Evolutionary conservation across 2,113 vertebrate genomes (phyloP).

Genomic region (Corydoras sp.): DNA sequence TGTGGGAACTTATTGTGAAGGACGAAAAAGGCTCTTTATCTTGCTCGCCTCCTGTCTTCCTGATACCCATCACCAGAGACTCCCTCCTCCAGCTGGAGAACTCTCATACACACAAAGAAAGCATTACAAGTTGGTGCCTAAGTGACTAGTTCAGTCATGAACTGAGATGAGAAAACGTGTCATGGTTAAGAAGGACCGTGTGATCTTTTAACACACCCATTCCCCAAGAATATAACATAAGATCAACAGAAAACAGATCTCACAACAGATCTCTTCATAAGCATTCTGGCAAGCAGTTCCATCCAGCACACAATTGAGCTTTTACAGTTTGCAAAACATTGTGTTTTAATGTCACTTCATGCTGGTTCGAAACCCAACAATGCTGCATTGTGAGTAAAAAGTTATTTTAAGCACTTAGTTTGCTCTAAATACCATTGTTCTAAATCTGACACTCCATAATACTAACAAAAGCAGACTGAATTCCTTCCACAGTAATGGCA

Average conservation of each 20-base stretch:
- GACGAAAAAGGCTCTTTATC: conserved; percentile 31
- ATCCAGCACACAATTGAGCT: background rate
- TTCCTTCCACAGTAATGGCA: too few relatives aligned
- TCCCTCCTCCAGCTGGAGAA: conserved; percentile 19
- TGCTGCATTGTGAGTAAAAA: too few relatives aligned
- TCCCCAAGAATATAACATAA: conserved; percentile 29
- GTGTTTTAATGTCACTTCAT: background rate
- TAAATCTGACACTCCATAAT: too few relatives aligned
- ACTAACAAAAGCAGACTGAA: too few relatives aligned
- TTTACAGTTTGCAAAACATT: background rate
- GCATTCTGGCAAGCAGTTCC: background rate
- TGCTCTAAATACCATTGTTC: too few relatives aligned
- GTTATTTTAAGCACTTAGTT: too few relatives aligned
- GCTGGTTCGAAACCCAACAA: too few relatives aligned
- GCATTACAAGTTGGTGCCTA: conserved; percentile 19
- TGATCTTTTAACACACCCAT: conserved; percentile 24
- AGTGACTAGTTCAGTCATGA: conserved; percentile 5
- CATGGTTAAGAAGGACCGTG: conserved; percentile 18
- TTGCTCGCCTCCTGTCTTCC: conserved; percentile 21
- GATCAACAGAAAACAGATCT: conserved; percentile 19
- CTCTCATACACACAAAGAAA: conserved; percentile 9
- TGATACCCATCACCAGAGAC: conserved; percentile 44
- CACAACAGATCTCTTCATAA: conserved; percentile 2
- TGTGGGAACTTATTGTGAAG: conserved; percentile 59
- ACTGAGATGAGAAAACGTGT: conserved; percentile 24